phyloP scores from a whole-genome alignment of 2,113 vertebrate species.

The Phyllopteryx taeniolatus region DNA sequence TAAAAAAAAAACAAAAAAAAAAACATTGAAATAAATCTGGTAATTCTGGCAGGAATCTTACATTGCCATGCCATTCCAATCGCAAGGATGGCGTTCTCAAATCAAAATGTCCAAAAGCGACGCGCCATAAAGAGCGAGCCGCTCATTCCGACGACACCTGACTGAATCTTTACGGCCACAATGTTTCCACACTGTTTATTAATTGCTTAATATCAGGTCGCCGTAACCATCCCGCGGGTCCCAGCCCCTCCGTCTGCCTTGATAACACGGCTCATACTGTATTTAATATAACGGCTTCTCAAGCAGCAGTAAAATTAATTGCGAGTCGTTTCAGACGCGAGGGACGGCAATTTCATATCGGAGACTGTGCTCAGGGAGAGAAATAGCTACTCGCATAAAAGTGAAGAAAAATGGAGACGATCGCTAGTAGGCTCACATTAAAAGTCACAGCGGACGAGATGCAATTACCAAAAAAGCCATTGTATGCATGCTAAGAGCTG shows the following conservation, averaged over 20 bases:
- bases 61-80: neutral
- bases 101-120: neutral
- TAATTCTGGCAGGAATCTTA: no score
- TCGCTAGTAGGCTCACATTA: neutral
- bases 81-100: neutral
- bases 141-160: neutral
- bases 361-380: neutral
- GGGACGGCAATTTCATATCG: neutral
- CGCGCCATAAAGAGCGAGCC: neutral
- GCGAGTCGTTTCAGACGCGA: constrained; percentile 2
- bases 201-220: neutral
- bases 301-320: constrained; percentile 18
- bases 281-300: constrained; percentile 13
- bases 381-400: neutral
- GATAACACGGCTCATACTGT: neutral
- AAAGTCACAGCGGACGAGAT: neutral
- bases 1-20: no score
- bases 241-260: neutral
- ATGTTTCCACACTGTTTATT: constrained; percentile 2
- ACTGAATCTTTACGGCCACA: neutral
- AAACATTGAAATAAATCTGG: no score
- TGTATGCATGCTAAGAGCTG: neutral
- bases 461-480: neutral
- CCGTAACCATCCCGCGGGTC: neutral
- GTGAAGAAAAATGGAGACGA: neutral